A percentile compares a stretch with the other conserved stretches of the same genome.
Evolutionary conservation across 2,888 invertebrate species (phyloP).

Genomic region (Disparrhopalites patrizii): DNA sequence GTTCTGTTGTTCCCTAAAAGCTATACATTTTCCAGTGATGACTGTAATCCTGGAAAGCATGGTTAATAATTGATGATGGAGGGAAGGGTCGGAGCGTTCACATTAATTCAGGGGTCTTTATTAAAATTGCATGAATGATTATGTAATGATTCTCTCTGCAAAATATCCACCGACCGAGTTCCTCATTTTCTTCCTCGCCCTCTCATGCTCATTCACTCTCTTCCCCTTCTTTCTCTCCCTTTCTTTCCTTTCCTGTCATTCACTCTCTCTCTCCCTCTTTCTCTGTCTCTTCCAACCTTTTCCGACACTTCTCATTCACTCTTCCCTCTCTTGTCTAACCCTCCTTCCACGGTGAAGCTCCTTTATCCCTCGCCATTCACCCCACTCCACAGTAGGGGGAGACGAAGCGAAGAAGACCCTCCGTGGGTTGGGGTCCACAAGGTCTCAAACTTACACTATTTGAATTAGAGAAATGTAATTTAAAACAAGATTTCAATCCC

Average conservation of each 20-base stretch:
- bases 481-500: not conserved
- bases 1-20: not conserved
- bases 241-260: not conserved
- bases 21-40: conserved; percentile 4
- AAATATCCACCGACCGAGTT: conserved; percentile 7
- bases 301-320: not conserved
- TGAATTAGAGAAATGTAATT: conserved; percentile 15
- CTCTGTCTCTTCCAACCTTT: not conserved
- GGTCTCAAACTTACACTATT: too few species aligned
- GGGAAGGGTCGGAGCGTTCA: conserved; percentile 5
- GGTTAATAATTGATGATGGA: conserved; percentile 6
- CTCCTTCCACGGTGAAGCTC: too few species aligned
- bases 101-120: conserved; percentile 2
- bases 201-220: not conserved
- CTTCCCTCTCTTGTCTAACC: too few species aligned
- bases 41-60: conserved; percentile 11
- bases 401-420: too few species aligned
- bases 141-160: conserved; percentile 13
- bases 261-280: not conserved
- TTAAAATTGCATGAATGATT: conserved; percentile 16
- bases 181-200: not conserved
- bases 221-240: not conserved
- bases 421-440: too few species aligned
- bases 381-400: too few species aligned
- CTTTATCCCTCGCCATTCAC: too few species aligned